Evolutionary conservation across 2,888 invertebrate genomes (phyloP).

Genomic region (Tetropium fuscum): DNA sequence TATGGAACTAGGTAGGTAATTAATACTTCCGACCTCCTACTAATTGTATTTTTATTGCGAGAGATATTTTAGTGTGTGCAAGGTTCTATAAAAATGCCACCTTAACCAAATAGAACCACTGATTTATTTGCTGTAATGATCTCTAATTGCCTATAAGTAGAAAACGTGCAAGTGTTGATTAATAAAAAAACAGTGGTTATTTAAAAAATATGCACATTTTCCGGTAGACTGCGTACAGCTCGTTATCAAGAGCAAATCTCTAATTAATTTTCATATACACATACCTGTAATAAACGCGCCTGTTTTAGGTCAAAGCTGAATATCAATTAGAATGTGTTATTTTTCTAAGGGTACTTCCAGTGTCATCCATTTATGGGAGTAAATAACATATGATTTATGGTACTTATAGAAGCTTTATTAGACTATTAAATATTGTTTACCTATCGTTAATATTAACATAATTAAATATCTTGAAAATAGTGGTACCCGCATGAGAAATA

Average conservation of each 20-base stretch:
- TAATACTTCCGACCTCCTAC: too few relatives aligned
- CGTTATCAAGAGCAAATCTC: slow-evolving; percentile 26
- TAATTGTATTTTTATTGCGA: slow-evolving; percentile 21
- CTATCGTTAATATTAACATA: too few relatives aligned
- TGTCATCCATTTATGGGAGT: slow-evolving; percentile 16
- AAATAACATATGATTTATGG: slow-evolving; percentile 1
- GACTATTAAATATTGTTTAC: background rate
- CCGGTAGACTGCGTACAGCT: slow-evolving; percentile 20
- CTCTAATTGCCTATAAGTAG: slow-evolving; percentile 17
- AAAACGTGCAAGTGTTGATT: slow-evolving; percentile 14
- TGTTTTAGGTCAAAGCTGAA: slow-evolving; percentile 33
- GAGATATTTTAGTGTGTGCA: slow-evolving; percentile 24
- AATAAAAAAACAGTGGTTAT: slow-evolving; percentile 11
- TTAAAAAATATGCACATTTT: slow-evolving; percentile 17
- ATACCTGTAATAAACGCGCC: slow-evolving; percentile 28
- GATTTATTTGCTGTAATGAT: slow-evolving; percentile 12
- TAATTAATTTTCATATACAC: slow-evolving; percentile 27
- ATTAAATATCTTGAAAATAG: too few relatives aligned
- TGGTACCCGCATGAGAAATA: too few relatives aligned
- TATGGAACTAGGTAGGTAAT: too few relatives aligned
- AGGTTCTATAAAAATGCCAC: slow-evolving; percentile 22
- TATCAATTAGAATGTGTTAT: slow-evolving; percentile 1
- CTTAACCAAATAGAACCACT: slow-evolving; percentile 25
- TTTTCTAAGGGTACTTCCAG: slow-evolving; percentile 4
- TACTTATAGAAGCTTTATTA: background rate